Base-by-base conservation (phyloP, 2,888 invertebrate genomes). In the Chironomus tentans region DNA sequence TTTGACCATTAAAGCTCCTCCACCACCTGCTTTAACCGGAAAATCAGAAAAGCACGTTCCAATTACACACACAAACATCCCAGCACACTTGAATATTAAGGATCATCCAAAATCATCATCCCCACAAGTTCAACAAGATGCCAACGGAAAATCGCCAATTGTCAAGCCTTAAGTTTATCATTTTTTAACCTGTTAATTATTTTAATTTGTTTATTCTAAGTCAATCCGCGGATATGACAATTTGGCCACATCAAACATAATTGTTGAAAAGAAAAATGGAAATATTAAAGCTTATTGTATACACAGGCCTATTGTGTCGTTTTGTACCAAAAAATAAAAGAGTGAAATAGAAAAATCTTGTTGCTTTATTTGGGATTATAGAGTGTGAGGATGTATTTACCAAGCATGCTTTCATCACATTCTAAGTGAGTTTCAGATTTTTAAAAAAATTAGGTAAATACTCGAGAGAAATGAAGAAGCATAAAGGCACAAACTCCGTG, bases 1-100 rank as follows among this genome's bases (percentile, higher is more conserved):
- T 77, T 82, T 92, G 78, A 88, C 87, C 71, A 85, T 92, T 48
- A 87, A 89, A 56, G 91, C 90, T 5, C 92, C 82, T 79, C 18
- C 82, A 79, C 18, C 18, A 56, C 82, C 83, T 75, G 80, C 81
- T 24, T 77, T 80, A 7, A 79, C 79, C 22, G 81, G 82, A 78
- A 80, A 80, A 6, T 84, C 84, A 0, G 89, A 88, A 77, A 84
- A 89, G 38, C 80, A 85, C 0, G 82, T 90, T 2, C 88, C 88
- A 38, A 88, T 90, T 77, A 85, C 87, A 22, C 88, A 88, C 47
- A 89, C 89, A 4, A 70, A 70, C 21, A 89, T 88, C 0, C 88
- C 88, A 0, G 86, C 87, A 0, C 83, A 87, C 76, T 83, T 87
- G 77, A 86, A 86, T 78, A 80, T 86, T 0, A 87, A 83, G 21